Evolutionary conservation across 2,888 invertebrate genomes (phyloP).

Genomic region (Drosophila yooni): DNA sequence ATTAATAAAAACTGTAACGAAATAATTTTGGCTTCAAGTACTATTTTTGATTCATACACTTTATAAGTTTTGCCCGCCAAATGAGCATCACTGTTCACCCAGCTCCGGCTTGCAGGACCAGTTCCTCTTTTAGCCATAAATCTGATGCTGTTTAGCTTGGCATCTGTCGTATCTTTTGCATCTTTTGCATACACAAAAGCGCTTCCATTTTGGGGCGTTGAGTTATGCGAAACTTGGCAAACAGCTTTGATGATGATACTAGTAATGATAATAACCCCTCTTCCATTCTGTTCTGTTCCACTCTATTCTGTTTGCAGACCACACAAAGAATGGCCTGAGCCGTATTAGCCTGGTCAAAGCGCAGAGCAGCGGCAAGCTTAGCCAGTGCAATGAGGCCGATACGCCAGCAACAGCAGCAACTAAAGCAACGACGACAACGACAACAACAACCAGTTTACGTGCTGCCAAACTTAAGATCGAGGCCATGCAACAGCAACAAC

Average conservation of each 20-base stretch:
- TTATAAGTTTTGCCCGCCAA: background rate
- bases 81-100: constrained; percentile 3
- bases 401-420: constrained; percentile 47
- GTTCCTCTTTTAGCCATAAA: constrained; percentile 72
- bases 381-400: constrained; percentile 54
- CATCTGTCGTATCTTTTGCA: constrained; percentile 24
- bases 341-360: constrained; percentile 62
- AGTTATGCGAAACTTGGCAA: constrained; percentile 42
- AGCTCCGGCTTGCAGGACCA: constrained; percentile 7
- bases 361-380: constrained; percentile 69
- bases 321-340: constrained; percentile 62
- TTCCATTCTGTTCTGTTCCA: background rate
- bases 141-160: constrained; percentile 62
- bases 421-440: constrained; percentile 37
- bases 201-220: constrained; percentile 42
- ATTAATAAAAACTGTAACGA: background rate
- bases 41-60: background rate
- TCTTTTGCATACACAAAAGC: constrained; percentile 35
- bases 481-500: constrained; percentile 74
- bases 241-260: constrained; percentile 7
- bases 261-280: constrained; percentile 10
- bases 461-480: constrained; percentile 74
- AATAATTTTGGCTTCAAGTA: background rate
- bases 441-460: constrained; percentile 67
- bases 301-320: constrained; percentile 27